Percentiles rank a stretch among this genome's conserved stretches.
Conservation (phyloP, 2,888 invertebrate species). For the Cosmorhoe ocellata region DNA sequence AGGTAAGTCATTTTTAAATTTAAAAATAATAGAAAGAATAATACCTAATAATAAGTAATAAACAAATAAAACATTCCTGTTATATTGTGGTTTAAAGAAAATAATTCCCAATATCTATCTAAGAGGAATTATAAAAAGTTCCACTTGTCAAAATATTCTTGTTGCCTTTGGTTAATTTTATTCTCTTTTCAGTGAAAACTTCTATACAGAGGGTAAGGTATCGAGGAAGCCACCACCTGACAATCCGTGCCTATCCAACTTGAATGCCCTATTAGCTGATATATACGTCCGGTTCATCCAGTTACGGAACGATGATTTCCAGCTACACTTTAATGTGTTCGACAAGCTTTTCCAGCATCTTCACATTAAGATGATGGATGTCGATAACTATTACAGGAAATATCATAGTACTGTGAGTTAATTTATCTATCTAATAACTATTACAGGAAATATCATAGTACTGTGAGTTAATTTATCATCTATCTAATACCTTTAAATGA, state of each 20-base stretch:
- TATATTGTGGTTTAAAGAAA: no score
- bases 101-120: no score
- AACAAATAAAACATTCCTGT: no score
- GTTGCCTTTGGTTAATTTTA: neutral
- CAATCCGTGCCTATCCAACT: slow-evolving; percentile 48
- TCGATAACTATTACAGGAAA: slow-evolving; percentile 58
- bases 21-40: no score
- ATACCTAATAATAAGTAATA: no score
- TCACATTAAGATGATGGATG: slow-evolving; percentile 58
- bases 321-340: slow-evolving; percentile 56
- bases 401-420: slow-evolving; percentile 61
- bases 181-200: slow-evolving; percentile 11
- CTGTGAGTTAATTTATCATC: slow-evolving; percentile 47
- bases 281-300: slow-evolving; percentile 55
- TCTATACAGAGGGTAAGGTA: slow-evolving; percentile 15
- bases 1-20: no score
- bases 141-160: no score
- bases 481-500: no score
- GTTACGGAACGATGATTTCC: slow-evolving; percentile 50
- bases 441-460: slow-evolving; percentile 58
- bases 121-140: no score
- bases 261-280: slow-evolving; percentile 56
- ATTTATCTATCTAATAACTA: slow-evolving; percentile 44
- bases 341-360: slow-evolving; percentile 50
- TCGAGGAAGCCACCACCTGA: slow-evolving; percentile 36